Evolutionary conservation across 2,797 vertebrate genomes (phyloP).

Genomic region (Anomalospiza imberbis): DNA sequence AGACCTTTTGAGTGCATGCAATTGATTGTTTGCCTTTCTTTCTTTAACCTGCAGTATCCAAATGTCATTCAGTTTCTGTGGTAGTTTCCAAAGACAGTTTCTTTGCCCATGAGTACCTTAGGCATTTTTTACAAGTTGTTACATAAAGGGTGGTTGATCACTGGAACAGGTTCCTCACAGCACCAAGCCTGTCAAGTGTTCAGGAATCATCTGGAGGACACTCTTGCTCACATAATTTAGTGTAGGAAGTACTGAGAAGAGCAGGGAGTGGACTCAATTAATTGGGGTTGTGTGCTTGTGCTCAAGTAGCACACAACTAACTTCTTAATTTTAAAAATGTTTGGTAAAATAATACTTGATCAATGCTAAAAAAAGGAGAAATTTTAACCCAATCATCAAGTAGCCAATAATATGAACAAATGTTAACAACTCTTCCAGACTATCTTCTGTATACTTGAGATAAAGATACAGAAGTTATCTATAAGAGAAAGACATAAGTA

Average conservation of each 20-base stretch:
- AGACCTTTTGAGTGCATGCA: background rate
- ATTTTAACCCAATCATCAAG: accelerated
- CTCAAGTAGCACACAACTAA: background rate
- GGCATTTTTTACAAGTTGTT: background rate
- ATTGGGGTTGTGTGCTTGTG: background rate
- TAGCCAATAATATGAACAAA: background rate
- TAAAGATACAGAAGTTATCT: background rate
- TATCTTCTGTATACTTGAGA: background rate
- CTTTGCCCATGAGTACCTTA: background rate
- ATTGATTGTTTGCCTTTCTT: background rate
- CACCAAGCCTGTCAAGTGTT: background rate
- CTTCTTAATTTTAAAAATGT: background rate
- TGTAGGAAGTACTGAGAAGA: background rate
- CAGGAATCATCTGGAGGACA: background rate
- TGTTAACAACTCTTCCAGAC: background rate
- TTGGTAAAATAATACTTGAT: background rate
- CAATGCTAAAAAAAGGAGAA: background rate
- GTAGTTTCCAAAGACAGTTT: background rate
- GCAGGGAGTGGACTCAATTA: background rate
- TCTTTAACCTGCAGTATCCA: background rate
- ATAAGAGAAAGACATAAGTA: background rate
- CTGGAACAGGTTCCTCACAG: background rate
- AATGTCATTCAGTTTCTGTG: background rate
- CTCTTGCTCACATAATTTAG: background rate
- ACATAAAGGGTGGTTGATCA: background rate